Base-by-base conservation (phyloP, 2,113 vertebrate species). In the Camelus dromedarius region DNA sequence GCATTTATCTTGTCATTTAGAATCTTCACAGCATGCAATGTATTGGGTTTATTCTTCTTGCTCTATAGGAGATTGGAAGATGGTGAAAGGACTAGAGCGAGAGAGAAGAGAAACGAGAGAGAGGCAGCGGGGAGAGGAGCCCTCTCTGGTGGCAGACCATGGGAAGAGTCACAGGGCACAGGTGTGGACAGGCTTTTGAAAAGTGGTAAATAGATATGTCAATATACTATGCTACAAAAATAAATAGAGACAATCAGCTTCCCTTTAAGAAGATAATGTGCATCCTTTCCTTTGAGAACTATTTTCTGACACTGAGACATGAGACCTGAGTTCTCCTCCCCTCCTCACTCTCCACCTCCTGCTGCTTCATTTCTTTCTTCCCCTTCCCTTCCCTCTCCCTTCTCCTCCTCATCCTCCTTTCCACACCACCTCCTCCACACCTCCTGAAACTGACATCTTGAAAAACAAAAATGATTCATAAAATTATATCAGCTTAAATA, bases 1-100 rank as follows among this genome's bases (percentile, higher is more conserved):
- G 67, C 86, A 95, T 97, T 98, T 97, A 93, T 93, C 85, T 87
- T 97, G 93, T 96, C 95, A 95, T 96, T 98, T 96, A 96, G 96
- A 93, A 82, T 91, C 79, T 91, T 96, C 86, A 87, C 81, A 95
- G 81, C 56, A 66, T 87, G 85, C 5, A 94, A 83, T 97, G 42
- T 89, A 91, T 79, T 96, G 72, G 50, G 15, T 62, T 95, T 97
- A 69, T 82, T 73, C 83, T 91, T 94, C 77, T 79, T 79, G 16
- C 89, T 87, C 62, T 83, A 32, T 75, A 70, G 73, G 73, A 86
- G 20, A 86, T 28, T 54, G 14, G 73, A 93, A 95, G 30, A 32
- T 24, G 60, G 35, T 72, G 77, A 93, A 82, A 85, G 67, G 62
- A 69, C 19, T 58, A 54, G 52, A 50, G 4, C 38, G 5, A 77